phyloP scores from a whole-genome alignment of 2,113 vertebrate species.

The Colossoma macropomum region DNA sequence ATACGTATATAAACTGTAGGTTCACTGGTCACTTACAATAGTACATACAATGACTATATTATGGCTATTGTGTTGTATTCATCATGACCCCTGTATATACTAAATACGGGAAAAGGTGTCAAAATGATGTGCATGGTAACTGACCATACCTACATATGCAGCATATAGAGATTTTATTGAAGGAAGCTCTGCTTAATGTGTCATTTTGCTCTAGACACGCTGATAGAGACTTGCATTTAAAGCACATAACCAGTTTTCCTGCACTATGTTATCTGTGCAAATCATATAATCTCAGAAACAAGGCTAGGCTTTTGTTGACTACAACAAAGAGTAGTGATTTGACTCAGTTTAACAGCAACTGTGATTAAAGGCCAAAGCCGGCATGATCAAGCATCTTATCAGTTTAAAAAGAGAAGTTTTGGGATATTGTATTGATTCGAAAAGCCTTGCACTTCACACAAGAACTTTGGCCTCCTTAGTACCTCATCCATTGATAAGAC shows the following conservation, averaged over 20 bases:
- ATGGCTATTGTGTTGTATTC: no score
- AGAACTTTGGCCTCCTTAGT: slow-evolving; percentile 10
- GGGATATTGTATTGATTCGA: background rate
- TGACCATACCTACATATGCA: no score
- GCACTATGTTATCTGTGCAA: background rate
- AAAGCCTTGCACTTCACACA: background rate
- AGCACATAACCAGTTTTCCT: background rate
- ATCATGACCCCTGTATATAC: no score
- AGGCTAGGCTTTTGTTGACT: background rate
- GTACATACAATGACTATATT: no score
- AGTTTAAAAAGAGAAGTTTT: background rate
- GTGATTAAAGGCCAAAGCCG: background rate
- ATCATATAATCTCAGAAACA: background rate
- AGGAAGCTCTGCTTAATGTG: no score
- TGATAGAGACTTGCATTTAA: background rate
- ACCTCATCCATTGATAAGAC: background rate
- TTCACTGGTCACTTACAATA: no score
- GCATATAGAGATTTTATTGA: no score
- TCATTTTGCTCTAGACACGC: no score
- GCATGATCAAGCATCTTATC: background rate
- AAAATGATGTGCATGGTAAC: no score
- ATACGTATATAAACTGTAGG: no score
- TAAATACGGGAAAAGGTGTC: no score
- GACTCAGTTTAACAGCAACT: background rate
- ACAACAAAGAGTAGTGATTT: background rate